Evolutionary conservation across 2,888 invertebrate species (phyloP), one percentile per base, ranked within the genome.

Genomic region (Piscicola geometra): DNA sequence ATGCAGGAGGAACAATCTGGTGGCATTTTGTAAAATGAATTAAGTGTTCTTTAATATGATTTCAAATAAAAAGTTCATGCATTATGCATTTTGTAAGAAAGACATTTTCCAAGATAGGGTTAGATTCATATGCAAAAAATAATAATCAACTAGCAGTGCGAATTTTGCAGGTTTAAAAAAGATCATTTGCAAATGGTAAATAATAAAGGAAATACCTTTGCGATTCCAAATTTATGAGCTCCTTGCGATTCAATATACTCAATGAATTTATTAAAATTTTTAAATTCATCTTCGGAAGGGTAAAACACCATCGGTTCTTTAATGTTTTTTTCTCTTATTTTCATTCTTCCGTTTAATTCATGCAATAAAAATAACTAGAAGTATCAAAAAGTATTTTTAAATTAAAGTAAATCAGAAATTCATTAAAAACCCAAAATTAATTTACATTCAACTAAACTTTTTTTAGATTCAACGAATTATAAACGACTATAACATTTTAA

Each of bases 241-340:
- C 95, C 93, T 82, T 88, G 82, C 12, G 92, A 91, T 84, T 98
- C 98, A 90, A 98, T 97, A 82, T 92, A 91, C 78, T 90, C 90
- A 32, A 99, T 87, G 84, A 93, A 98, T 83, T 91, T 91, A 50
- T 91, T 89, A 85, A 99, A 99, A 87, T 99, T 90, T 85, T 93
- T 92, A 84, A 99, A 98, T 85, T 99, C 96, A 71, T 98, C 97
- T 90, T 92, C 92, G 1, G 95, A 96, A 9, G 99, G 99, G 77
- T 93, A 89, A 86, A 99, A 99, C 33, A 83, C 83, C 84, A 84
- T 84, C 41, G 84, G 3, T 56, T 56, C 25, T 25, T 56, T 25
- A 21, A 56, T 5, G 9, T 56, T 56, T 56, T 56, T 41, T n/a
- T n/a, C n/a, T n/a, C n/a, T n/a, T n/a, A n/a, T n/a, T n/a, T n/a